These are phyloP conservation scores for Vespertilio murinus DNA, from an alignment of 2,797 vertebrate genomes.

Conservation along the genomic window DNA sequence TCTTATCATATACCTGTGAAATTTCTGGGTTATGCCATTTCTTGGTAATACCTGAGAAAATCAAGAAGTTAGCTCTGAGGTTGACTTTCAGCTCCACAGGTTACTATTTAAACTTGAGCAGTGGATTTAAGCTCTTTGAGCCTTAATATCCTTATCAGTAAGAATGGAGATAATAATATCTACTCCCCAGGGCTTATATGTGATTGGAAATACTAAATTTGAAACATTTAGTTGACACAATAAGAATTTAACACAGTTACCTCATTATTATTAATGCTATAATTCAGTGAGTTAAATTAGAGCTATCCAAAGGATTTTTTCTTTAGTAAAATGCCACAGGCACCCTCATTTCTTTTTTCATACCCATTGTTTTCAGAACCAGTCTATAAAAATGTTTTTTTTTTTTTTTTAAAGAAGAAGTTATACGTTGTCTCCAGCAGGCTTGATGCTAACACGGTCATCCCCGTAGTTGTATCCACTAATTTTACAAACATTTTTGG, in stretches of 20 bases:
- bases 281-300: neutral
- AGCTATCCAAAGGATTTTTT: neutral
- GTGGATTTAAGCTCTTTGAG: neutral
- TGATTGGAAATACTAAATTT: conserved; percentile 15
- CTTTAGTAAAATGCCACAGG: neutral
- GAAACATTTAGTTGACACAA: neutral
- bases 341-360: neutral
- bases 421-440: neutral
- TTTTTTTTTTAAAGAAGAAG: neutral
- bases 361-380: neutral
- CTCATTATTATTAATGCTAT: neutral
- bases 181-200: neutral
- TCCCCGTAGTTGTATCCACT: neutral
- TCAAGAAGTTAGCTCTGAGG: neutral
- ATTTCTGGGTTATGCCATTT: neutral
- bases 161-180: neutral
- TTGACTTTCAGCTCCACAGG: neutral
- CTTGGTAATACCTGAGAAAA: neutral
- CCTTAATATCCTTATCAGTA: conserved; percentile 35
- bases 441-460: neutral
- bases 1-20: neutral
- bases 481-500: neutral
- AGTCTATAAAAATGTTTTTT: neutral
- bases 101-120: conserved; percentile 4
- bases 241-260: conserved; percentile 15